Evolutionary conservation across 1,140 invertebrate genomes (phyloP).

Genomic region (Drosophila oshimai): DNA sequence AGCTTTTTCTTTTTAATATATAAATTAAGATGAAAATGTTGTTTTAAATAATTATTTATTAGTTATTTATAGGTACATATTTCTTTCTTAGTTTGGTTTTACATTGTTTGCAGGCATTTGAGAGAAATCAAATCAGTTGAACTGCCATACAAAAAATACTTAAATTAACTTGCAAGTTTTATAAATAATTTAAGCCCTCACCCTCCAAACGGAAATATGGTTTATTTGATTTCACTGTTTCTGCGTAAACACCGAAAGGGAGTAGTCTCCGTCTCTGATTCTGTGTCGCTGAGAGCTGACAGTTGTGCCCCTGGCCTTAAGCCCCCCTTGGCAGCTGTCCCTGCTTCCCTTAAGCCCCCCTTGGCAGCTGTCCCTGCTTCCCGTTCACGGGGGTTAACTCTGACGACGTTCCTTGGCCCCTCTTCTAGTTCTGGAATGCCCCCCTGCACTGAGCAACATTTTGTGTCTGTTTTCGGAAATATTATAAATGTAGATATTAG

Average conservation of each 20-base stretch:
- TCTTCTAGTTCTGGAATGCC: not conserved
- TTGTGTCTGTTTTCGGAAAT: too few species aligned
- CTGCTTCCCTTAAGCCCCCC: too few species aligned
- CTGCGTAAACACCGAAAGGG: not conserved
- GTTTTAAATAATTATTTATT: too few species aligned
- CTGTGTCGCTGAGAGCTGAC: slow-evolving; percentile 20
- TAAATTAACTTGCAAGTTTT: not conserved
- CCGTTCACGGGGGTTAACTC: slow-evolving; percentile 21
- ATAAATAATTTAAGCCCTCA: slow-evolving; percentile 8
- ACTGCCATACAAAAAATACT: not conserved
- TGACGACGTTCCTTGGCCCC: slow-evolving; percentile 9
- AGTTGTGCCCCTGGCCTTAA: not conserved
- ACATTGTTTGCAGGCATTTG: not conserved
- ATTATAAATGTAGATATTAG: too few species aligned
- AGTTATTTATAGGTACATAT: too few species aligned
- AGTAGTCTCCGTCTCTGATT: not conserved
- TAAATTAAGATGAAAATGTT: too few species aligned
- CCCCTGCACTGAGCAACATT: not conserved
- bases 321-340: slow-evolving; percentile 26
- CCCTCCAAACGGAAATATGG: slow-evolving; percentile 1
- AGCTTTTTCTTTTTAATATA: too few species aligned
- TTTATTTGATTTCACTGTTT: slow-evolving; percentile 20
- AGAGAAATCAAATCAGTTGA: not conserved
- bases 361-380: not conserved
- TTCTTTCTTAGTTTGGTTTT: not conserved